phyloP scores from a whole-genome alignment of 2,888 invertebrate species.

The Sepiola atlantica region DNA sequence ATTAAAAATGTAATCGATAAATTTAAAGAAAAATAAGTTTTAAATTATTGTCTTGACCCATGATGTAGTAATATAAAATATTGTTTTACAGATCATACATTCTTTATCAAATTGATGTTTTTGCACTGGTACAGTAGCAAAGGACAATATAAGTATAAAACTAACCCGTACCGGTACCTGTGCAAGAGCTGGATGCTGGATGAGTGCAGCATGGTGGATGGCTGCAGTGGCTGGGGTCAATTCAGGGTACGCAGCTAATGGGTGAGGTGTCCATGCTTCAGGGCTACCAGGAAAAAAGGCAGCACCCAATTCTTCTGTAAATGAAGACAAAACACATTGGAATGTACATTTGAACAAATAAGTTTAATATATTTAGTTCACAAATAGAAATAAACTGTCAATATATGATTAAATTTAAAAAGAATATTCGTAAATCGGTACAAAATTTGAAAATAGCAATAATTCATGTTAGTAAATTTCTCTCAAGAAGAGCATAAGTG shows the following conservation, averaged over 20 bases:
- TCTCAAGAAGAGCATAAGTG: no score
- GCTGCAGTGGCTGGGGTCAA: constrained; percentile 80
- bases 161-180: constrained; percentile 82
- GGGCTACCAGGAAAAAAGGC: constrained; percentile 96
- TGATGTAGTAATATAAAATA: not conserved
- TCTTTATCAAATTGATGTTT: constrained; percentile 48
- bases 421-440: no score
- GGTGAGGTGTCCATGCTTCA: constrained; percentile 89
- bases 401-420: not conserved
- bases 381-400: not conserved
- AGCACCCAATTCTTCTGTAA: constrained; percentile 83
- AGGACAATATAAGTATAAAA: constrained; percentile 54
- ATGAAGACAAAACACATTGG: constrained; percentile 51
- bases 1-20: constrained; percentile 3
- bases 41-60: not conserved
- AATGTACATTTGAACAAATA: constrained; percentile 46
- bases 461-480: no score
- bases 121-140: constrained; percentile 54
- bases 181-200: constrained; percentile 92
- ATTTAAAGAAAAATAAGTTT: not conserved
- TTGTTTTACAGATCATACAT: not conserved
- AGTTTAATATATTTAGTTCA: not conserved
- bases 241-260: constrained; percentile 81
- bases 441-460: no score
- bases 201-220: constrained; percentile 80